phyloP scores from a whole-genome alignment of 2,888 invertebrate species.

The Melipona beecheii region DNA sequence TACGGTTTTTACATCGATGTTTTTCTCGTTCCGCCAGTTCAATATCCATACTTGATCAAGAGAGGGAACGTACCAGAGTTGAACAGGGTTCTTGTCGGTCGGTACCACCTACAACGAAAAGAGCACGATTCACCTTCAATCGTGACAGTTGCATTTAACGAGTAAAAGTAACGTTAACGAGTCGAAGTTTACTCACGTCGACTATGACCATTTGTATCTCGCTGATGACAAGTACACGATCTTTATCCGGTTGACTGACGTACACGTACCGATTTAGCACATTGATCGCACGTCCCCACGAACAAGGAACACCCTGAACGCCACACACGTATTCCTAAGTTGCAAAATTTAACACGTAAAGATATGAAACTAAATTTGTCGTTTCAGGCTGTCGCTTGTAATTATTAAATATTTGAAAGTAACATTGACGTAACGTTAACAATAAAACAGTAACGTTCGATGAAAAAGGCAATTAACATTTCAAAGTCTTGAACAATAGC shows the following conservation, averaged over 20 bases:
- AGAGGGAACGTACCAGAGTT: constrained; percentile 89
- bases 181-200: constrained; percentile 84
- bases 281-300: constrained; percentile 90
- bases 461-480: not conserved
- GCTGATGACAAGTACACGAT: constrained; percentile 90
- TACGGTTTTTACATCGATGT: constrained; percentile 88
- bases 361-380: not conserved
- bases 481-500: not conserved
- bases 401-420: not conserved
- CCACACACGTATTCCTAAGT: constrained; percentile 89
- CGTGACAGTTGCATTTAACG: not conserved
- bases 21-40: constrained; percentile 87
- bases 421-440: not conserved
- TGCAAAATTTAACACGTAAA: not conserved
- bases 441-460: not conserved
- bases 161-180: not conserved
- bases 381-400: not conserved
- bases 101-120: constrained; percentile 86
- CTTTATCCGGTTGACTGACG: constrained; percentile 89
- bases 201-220: constrained; percentile 90
- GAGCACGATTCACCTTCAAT: not conserved
- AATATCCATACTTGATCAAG: constrained; percentile 91
- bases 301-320: constrained; percentile 88
- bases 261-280: constrained; percentile 90
- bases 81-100: constrained; percentile 90